Conservation (phyloP, 2,113 vertebrate genomes). For the Chaetodon trifascialis region DNA sequence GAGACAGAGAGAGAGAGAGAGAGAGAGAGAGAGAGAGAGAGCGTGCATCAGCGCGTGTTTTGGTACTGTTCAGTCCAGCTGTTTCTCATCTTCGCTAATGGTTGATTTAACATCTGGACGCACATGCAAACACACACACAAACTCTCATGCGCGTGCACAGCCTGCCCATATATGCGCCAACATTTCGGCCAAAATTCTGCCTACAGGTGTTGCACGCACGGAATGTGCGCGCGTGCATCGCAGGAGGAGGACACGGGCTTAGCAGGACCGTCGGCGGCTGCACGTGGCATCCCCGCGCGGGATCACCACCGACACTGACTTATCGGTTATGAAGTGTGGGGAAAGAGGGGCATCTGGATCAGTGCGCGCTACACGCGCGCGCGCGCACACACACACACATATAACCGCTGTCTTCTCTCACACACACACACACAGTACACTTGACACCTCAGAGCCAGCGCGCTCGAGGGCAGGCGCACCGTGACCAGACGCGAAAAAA, state of each 20-base stretch:
- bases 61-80: slow-evolving; percentile 55
- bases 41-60: slow-evolving; percentile 6
- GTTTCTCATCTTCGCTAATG: slow-evolving; percentile 61
- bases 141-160: not conserved
- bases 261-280: slow-evolving; percentile 22
- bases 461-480: slow-evolving; percentile 14
- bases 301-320: slow-evolving; percentile 44
- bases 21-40: not conserved
- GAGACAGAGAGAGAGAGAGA: not conserved
- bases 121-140: slow-evolving; percentile 16
- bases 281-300: slow-evolving; percentile 66
- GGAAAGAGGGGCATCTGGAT: slow-evolving; percentile 48
- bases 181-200: not conserved
- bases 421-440: slow-evolving; percentile 60
- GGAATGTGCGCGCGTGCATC: slow-evolving; percentile 8
- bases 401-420: slow-evolving; percentile 38
- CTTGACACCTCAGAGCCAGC: slow-evolving; percentile 45
- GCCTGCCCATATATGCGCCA: not conserved
- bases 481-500: slow-evolving; percentile 12
- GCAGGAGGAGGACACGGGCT: slow-evolving; percentile 1
- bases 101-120: slow-evolving; percentile 50
- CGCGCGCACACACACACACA: not conserved
- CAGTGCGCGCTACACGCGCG: slow-evolving; percentile 35
- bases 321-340: slow-evolving; percentile 23
- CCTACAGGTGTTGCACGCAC: slow-evolving; percentile 33